Evolutionary conservation across 2,113 vertebrate genomes (phyloP).

Genomic region (Jaculus jaculus): DNA sequence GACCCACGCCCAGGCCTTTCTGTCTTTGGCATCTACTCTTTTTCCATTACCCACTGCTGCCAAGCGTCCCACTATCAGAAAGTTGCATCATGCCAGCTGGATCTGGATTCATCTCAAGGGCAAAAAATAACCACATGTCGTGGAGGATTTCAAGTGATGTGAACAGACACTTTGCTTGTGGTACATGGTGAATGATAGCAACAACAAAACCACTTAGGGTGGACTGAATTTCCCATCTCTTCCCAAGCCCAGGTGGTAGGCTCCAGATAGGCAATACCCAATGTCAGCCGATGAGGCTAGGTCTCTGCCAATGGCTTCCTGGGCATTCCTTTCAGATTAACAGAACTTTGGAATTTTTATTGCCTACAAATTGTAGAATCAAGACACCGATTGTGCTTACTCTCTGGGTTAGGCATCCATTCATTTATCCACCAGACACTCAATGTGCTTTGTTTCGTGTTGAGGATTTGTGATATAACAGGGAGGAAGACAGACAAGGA

Average conservation of each 20-base stretch:
- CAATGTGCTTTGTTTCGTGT: neutral
- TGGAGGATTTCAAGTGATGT: neutral
- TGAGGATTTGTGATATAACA: neutral
- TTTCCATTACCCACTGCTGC: neutral
- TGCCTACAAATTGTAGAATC: neutral
- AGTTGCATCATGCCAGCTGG: neutral
- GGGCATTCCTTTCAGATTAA: neutral
- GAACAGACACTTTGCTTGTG: neutral
- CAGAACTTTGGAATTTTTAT: neutral
- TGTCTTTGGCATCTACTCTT: neutral
- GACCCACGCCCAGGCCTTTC: neutral
- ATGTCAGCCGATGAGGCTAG: neutral
- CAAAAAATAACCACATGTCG: conserved; percentile 16
- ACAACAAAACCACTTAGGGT: neutral
- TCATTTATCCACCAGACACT: neutral
- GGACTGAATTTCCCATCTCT: neutral
- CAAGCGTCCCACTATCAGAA: neutral
- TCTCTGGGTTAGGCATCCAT: neutral
- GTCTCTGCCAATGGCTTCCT: neutral
- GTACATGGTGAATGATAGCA: neutral
- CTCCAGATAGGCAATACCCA: neutral
- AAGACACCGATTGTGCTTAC: neutral
- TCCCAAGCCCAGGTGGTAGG: neutral
- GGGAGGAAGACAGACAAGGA: neutral
- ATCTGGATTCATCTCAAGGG: conserved; percentile 73